Evolutionary conservation across 2,113 vertebrate genomes (phyloP).

Genomic region (Rousettus leschenaultii): DNA sequence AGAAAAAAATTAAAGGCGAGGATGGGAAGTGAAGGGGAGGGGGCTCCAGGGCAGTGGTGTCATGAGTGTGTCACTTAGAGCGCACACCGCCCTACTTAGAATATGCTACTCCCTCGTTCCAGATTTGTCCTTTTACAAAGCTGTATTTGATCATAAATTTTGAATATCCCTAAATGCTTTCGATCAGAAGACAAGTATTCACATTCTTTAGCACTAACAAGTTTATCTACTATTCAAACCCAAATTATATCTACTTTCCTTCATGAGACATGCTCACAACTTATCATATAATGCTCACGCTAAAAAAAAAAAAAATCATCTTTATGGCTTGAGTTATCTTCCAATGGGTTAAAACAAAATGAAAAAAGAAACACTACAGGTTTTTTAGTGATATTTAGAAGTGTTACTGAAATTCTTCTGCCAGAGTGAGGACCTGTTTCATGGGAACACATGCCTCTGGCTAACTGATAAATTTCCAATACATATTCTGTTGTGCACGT

Average conservation of each 20-base stretch:
- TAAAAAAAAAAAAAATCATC: background rate
- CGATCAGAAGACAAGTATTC: background rate
- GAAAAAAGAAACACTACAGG: background rate
- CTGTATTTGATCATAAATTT: background rate
- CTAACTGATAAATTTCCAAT: background rate
- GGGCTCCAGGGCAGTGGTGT: rapidly evolving
- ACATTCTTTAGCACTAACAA: background rate
- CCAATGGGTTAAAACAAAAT: background rate
- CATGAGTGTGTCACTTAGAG: background rate
- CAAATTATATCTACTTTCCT: background rate
- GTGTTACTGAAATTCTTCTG: background rate
- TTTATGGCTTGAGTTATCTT: background rate
- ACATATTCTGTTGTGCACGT: rapidly evolving
- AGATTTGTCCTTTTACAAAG: background rate
- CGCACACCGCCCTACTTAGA: background rate
- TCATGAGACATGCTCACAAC: background rate
- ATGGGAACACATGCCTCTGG: background rate
- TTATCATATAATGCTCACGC: background rate
- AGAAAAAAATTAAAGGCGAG: background rate
- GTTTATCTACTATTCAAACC: background rate
- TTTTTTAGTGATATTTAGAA: background rate
- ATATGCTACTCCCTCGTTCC: background rate
- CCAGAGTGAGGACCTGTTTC: background rate
- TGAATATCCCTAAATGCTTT: background rate
- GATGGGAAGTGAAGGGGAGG: background rate